Conservation (phyloP, 2,113 vertebrate genomes). For the Leptodactylus fuscus region DNA sequence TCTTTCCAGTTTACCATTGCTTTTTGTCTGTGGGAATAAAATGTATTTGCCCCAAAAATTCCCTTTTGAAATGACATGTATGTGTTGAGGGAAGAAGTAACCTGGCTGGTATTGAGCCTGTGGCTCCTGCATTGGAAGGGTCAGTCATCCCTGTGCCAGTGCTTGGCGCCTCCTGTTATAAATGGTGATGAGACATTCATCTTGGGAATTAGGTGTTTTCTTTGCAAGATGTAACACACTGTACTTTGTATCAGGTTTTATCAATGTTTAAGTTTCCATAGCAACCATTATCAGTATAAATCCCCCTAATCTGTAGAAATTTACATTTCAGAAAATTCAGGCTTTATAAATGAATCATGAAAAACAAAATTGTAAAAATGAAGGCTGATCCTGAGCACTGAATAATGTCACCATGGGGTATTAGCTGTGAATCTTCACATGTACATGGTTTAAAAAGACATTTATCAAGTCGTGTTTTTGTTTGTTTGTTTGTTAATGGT, state of each 20-base stretch:
- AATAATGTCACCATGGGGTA: too few species aligned
- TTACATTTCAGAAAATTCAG: too few species aligned
- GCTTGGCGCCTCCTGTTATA: not conserved
- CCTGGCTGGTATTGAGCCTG: not conserved
- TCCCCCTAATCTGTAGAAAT: too few species aligned
- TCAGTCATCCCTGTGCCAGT: too few species aligned
- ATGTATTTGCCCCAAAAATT: not conserved
- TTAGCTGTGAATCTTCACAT: too few species aligned
- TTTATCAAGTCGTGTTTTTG: too few species aligned
- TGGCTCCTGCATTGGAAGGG: too few species aligned
- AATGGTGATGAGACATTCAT: not conserved
- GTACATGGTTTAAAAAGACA: too few species aligned
- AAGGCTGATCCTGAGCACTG: not conserved
- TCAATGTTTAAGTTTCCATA: not conserved
- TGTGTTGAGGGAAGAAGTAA: not conserved
- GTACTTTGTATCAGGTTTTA: not conserved
- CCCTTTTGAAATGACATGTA: not conserved
- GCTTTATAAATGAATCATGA: not conserved
- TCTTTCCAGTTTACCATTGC: too few species aligned
- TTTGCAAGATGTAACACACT: not conserved
- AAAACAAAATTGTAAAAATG: not conserved
- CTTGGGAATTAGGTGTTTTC: not conserved
- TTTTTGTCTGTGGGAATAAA: not conserved
- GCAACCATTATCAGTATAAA: not conserved
- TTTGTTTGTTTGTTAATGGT: too few species aligned